Conservation (phyloP, 2,113 vertebrate species). For the Rhinoptilus africanus region DNA sequence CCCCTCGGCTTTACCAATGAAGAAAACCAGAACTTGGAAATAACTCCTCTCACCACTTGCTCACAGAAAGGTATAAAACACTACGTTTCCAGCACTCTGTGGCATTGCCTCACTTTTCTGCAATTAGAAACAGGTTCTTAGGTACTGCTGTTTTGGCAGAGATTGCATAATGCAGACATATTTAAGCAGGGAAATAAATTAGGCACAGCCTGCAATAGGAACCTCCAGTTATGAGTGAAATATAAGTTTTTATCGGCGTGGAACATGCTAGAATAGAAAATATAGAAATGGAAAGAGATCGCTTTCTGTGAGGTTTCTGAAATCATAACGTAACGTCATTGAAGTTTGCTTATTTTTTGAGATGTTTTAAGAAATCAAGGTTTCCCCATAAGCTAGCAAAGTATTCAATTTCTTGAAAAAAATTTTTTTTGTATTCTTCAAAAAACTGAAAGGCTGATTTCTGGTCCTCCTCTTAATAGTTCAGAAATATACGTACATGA, state of each 20-base stretch:
- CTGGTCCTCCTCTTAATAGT: not conserved
- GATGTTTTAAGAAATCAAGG: not conserved
- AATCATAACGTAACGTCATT: not conserved
- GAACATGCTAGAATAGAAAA: not conserved
- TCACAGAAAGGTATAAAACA: not conserved
- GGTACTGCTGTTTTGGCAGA: not conserved
- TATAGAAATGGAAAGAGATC: not conserved
- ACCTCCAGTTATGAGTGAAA: not conserved
- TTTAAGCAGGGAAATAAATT: not conserved
- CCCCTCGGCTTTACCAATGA: not conserved
- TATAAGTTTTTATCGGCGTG: not conserved
- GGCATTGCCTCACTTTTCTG: not conserved
- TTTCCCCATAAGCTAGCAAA: not conserved
- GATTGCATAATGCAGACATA: not conserved
- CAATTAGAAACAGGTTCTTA: not conserved
- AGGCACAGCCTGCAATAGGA: not conserved
- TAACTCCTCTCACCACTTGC: not conserved
- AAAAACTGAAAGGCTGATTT: not conserved
- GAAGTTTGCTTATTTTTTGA: not conserved
- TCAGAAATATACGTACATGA: not conserved
- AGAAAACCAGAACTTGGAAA: not conserved
- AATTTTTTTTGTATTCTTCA: not conserved
- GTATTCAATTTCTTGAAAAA: too few relatives aligned
- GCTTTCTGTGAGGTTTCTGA: not conserved
- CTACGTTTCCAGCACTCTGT: accelerated